These are phyloP conservation scores for Chloroceryle aenea DNA, from an alignment of 2,113 vertebrate species.

Conservation along the genomic window DNA sequence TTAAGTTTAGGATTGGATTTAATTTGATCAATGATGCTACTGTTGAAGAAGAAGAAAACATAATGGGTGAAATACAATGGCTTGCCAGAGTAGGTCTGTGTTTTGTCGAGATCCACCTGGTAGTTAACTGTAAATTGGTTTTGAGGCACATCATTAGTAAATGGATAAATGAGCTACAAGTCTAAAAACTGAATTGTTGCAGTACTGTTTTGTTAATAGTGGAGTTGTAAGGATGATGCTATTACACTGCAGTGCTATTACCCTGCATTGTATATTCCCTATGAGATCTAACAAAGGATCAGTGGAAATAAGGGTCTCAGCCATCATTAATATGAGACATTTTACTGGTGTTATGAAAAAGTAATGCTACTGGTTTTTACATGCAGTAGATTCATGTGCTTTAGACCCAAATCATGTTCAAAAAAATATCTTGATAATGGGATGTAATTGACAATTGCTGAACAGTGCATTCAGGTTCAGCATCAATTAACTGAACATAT, in stretches of 20 bases:
- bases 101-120: background rate
- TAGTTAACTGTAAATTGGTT: constrained; percentile 5
- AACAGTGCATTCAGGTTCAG: background rate
- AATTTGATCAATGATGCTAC: background rate
- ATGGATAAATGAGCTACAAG: constrained; percentile 4
- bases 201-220: background rate
- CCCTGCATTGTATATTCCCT: background rate
- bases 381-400: background rate
- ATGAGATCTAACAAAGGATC: background rate
- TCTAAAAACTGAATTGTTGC: background rate
- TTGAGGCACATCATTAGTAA: background rate
- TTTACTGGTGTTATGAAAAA: background rate
- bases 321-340: background rate
- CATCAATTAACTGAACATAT: background rate
- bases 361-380: background rate
- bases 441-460: background rate
- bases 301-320: background rate
- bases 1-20: background rate
- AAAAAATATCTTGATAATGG: background rate
- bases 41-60: background rate
- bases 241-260: background rate
- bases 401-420: background rate
- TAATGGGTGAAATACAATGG: background rate
- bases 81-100: background rate
- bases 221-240: background rate